These are phyloP conservation scores for Acleris holmiana DNA, from an alignment of 2,888 invertebrate species.

Conservation along the genomic window DNA sequence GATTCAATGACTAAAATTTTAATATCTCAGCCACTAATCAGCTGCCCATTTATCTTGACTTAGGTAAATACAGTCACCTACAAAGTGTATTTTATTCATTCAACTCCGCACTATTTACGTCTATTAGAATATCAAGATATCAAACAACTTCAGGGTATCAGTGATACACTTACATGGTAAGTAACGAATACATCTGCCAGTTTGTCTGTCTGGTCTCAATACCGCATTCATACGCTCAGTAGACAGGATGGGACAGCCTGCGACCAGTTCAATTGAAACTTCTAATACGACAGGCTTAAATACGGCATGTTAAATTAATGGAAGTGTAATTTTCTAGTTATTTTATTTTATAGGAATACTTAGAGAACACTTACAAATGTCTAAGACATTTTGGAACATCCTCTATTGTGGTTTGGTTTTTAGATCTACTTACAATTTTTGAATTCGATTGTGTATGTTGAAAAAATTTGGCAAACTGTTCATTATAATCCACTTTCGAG, in stretches of 20 bases:
- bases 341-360: neutral
- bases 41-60: too few species aligned
- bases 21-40: too few species aligned
- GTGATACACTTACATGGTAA: slow-evolving; percentile 54
- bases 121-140: slow-evolving; percentile 28
- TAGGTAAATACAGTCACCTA: too few species aligned
- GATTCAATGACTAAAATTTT: too few species aligned
- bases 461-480: too few species aligned
- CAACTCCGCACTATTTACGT: neutral
- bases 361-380: too few species aligned
- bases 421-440: too few species aligned
- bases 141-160: slow-evolving; percentile 36
- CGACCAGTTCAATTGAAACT: slow-evolving; percentile 36
- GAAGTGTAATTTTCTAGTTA: neutral
- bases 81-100: too few species aligned
- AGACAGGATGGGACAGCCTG: slow-evolving; percentile 48
- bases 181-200: slow-evolving; percentile 68
- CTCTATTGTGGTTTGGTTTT: too few species aligned
- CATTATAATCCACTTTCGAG: too few species aligned
- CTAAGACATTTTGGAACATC: too few species aligned
- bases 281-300: slow-evolving; percentile 21
- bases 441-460: too few species aligned
- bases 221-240: slow-evolving; percentile 59
- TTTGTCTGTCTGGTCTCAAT: slow-evolving; percentile 54
- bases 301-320: slow-evolving; percentile 21